Base-by-base conservation (phyloP, 2,113 vertebrate species). In the Empidonax alnorum region DNA sequence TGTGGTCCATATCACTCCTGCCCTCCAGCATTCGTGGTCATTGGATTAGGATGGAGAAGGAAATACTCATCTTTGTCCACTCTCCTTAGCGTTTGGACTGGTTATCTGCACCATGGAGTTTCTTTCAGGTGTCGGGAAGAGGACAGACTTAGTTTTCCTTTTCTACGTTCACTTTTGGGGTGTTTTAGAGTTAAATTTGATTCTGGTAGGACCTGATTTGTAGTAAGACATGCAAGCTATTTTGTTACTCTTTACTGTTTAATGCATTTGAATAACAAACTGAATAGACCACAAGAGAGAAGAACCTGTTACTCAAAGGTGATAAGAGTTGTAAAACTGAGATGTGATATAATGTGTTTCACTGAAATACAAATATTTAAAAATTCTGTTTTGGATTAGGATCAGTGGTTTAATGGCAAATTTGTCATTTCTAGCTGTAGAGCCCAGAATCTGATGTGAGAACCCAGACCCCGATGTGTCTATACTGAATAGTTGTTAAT, bases 311-410 rank as follows among this genome's bases (percentile, higher is more conserved):
- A 28, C 13, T 61, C 28, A 50, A 58, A 87, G 27, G 23, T 44
- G 49, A 19, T 21, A 47, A 59, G 33, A 76, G 14, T 18, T 80
- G 27, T 23, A 19, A 22, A 68, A 33, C 2, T 71, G 23, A 33
- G 30, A 39, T 18, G 8, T 1, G 12, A 0, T 7, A 7, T 49
- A 3, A 13, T 41, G 24, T 23, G 2, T 46, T 72, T 66, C 35
- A 47, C 39, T 86, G 27, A 66, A 74, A 62, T 16, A 52, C 1
- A 47, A 68, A 23, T 44, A 62, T 16, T n/a, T 81, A 0, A 41
- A 69, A 49, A 24, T 9, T 44, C 22, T 0, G 1, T 63, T 82
- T 42, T 13, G n/a, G 14, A 6, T 28, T 71, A 8, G 9, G 25
- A 58, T 74, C 13, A 21, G 10, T 30, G 44, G 20, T 75, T 82